Evolutionary conservation across 2,797 vertebrate genomes (phyloP), one percentile per base, ranked within the genome.

Genomic region (Parauchenoglanis punctatus): DNA sequence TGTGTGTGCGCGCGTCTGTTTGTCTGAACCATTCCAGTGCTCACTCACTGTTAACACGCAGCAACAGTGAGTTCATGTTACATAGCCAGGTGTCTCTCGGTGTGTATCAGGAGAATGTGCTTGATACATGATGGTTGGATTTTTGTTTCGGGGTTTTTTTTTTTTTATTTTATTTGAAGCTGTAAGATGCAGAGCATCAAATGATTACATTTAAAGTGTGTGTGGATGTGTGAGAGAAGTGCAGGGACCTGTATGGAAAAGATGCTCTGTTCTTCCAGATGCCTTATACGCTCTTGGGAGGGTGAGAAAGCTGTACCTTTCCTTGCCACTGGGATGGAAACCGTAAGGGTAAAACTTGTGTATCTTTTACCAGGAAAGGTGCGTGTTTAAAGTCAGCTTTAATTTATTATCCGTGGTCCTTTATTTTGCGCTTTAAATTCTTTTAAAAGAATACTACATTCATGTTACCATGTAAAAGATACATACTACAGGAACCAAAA

Each of bases 1-100:
- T 40, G 67, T 67, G n/a, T 89, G 82, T 85, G 59, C 40, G 84
- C n/a, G 35, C 35, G 35, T 35, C n/a, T 81, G 75, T 31, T 75
- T 72, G 83, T 72, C 13, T n/a, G n/a, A 56, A 93, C 91, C 89
- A 91, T 91, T 92, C 84, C 92, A 90, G 13, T 72, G 65, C 84
- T 86, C 89, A 86, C 35, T 89, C 84, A 85, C 85, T 86, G 86
- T 89, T 89, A 81, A 83, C 40, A 52, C 54, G 12, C 56, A 67
- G 54, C 11, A 44, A 25, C 31, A 67, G 86, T 85, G 78, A 81
- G n/a, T 70, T 87, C 65, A 46, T 78, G 35, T n/a, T 15, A 84
- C 63, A 46, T 68, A 35, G n/a, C 46, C 12, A 73, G 76, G 58
- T 35, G 52, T 2, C 25, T 58, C 44, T 72, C 7, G 20, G 25